Base-by-base conservation (phyloP, 2,113 vertebrate genomes). In the Spermophilus dauricus region DNA sequence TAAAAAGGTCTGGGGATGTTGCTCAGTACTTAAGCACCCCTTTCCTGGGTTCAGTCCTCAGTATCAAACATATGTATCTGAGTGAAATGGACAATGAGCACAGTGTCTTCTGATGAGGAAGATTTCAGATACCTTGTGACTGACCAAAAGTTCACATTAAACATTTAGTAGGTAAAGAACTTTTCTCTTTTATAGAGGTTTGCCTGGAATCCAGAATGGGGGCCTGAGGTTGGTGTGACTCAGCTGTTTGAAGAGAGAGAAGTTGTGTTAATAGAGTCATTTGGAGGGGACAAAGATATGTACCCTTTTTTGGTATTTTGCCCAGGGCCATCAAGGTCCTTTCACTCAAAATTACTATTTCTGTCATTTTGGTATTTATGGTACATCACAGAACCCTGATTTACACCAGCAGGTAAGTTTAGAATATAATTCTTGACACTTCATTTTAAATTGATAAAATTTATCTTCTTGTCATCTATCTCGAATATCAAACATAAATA, bases 401-500 rank as follows among this genome's bases (percentile, higher is more conserved):
- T 61, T 39, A 77, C 22, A 70, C 26, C 75, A 53, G 28, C 56
- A 94, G 78, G 45, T 18, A 58, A 24, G 1, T 80, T 84, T 70
- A 37, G 58, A 72, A 30, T 48, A 72, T 84, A 56, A 83, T 90
- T 89, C 18, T 42, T 92, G 86, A 87, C 30, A 92, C 12, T 87
- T 96, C 28, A 16, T 73, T 95, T 97, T n/a, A 87, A 89, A 58
- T 92, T 72, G 8, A 28, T 92, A 77, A 91, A 93, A 67, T 39
- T 22, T 10, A 4, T 7, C 32, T 86, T 88, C 48, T 72, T 61
- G 28, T 75, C 76, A 51, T n/a, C 22, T 42, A 84, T 77, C 7
- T 0, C 22, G 63, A 34, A 51, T 6, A 81, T 48, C 53, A 77
- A 89, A 61, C 61, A 13, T 53, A 95, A 53, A 82, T 70, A 53